Percentiles rank a stretch among this genome's conserved stretches.
Evolutionary conservation across 2,888 invertebrate species (phyloP).

Genomic region (Syritta pipiens): DNA sequence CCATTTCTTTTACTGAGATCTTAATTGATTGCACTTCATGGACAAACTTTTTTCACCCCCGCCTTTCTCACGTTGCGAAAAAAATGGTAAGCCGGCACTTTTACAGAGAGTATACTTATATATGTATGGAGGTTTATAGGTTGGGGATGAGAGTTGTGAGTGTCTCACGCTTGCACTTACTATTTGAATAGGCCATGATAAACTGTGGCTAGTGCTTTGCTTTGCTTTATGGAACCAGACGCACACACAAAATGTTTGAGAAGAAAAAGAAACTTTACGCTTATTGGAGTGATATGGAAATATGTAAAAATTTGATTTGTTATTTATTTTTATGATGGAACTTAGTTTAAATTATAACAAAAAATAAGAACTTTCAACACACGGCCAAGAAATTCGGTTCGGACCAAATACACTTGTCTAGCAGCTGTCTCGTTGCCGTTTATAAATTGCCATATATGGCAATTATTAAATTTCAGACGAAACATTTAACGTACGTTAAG

Average conservation of each 20-base stretch:
- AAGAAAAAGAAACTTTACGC: not conserved
- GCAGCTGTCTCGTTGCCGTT: constrained; percentile 62
- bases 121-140: not conserved
- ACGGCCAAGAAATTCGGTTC: constrained; percentile 40
- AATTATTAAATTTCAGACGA: constrained; percentile 55
- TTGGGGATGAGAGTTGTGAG: too few species aligned
- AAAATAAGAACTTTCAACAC: constrained; percentile 25
- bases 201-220: not conserved
- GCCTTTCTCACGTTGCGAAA: too few species aligned
- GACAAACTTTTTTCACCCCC: too few species aligned
- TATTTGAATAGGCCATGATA: constrained; percentile 65
- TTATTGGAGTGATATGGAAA: not conserved
- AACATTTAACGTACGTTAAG: constrained; percentile 51
- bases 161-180: constrained; percentile 55
- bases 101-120: not conserved
- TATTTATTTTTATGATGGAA: constrained; percentile 11
- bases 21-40: not conserved
- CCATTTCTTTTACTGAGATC: not conserved
- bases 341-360: constrained; percentile 1
- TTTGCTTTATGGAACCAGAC: too few species aligned
- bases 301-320: not conserved
- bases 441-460: constrained; percentile 68
- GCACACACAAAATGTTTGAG: not conserved
- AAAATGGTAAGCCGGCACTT: constrained; percentile 50
- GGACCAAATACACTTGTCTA: constrained; percentile 55